phyloP scores from a whole-genome alignment of 1,140 invertebrate genomes.

The Vanessa atalanta region DNA sequence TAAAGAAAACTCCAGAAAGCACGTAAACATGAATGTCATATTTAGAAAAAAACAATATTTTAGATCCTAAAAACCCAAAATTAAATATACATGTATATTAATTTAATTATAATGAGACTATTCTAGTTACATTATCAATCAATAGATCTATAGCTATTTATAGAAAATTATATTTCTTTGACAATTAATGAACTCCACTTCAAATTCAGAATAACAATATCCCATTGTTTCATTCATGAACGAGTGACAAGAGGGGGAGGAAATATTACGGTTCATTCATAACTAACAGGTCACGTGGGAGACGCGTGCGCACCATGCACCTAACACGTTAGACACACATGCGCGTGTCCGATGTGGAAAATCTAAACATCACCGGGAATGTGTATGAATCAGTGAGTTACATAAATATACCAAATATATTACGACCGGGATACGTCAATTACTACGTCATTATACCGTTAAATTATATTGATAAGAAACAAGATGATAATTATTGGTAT shows the following conservation, averaged over 20 bases:
- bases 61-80: too few relatives aligned
- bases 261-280: neutral
- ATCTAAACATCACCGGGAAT: neutral
- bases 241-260: neutral
- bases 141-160: too few relatives aligned
- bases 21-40: too few relatives aligned
- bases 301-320: constrained; percentile 59
- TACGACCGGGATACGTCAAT: neutral
- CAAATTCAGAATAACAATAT: neutral
- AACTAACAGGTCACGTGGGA: constrained; percentile 41
- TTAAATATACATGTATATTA: too few relatives aligned
- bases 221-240: neutral
- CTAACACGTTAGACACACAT: constrained; percentile 47
- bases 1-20: too few relatives aligned
- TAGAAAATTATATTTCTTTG: too few relatives aligned
- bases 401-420: neutral
- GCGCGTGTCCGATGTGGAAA: constrained; percentile 11
- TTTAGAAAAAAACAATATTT: too few relatives aligned
- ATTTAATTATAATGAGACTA: too few relatives aligned
- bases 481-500: neutral
- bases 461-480: neutral
- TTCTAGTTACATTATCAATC: too few relatives aligned
- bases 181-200: neutral
- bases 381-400: neutral
- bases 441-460: neutral